Evolutionary conservation across 2,797 vertebrate species (phyloP).

Genomic region (Hipposideros larvatus): DNA sequence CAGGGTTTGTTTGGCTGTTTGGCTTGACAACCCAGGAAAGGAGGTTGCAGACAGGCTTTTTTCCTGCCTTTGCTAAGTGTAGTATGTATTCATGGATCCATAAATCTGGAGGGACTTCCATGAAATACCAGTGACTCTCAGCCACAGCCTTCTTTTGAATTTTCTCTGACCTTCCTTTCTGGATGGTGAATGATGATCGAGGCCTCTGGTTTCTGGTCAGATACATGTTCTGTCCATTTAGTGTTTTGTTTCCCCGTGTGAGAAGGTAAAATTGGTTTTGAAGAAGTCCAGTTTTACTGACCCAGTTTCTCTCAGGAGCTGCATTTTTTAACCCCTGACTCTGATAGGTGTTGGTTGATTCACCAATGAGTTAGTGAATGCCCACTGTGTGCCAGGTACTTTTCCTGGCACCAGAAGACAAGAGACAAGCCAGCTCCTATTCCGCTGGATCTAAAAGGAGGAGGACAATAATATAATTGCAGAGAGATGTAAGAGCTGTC

Average conservation of each 20-base stretch:
- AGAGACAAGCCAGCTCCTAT: background rate
- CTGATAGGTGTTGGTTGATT: background rate
- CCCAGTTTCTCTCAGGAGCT: background rate
- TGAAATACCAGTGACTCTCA: background rate
- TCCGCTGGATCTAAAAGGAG: background rate
- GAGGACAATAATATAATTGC: background rate
- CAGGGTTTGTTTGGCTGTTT: background rate
- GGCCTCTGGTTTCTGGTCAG: background rate
- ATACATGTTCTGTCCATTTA: background rate
- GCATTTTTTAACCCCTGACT: background rate
- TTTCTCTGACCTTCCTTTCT: background rate
- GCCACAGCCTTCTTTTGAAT: background rate
- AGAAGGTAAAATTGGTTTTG: constrained; percentile 1
- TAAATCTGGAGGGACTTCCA: background rate
- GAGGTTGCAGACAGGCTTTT: background rate
- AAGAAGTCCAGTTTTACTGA: background rate
- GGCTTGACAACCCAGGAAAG: background rate
- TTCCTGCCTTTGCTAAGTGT: background rate
- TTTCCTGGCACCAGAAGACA: background rate
- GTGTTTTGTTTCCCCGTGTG: background rate
- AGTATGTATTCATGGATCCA: background rate
- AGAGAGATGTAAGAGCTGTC: background rate
- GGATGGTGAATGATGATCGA: background rate
- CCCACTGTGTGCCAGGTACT: background rate
- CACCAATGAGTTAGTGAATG: background rate